Conservation (phyloP, 2,888 invertebrate species). For the Rhorus exstirpatorius region DNA sequence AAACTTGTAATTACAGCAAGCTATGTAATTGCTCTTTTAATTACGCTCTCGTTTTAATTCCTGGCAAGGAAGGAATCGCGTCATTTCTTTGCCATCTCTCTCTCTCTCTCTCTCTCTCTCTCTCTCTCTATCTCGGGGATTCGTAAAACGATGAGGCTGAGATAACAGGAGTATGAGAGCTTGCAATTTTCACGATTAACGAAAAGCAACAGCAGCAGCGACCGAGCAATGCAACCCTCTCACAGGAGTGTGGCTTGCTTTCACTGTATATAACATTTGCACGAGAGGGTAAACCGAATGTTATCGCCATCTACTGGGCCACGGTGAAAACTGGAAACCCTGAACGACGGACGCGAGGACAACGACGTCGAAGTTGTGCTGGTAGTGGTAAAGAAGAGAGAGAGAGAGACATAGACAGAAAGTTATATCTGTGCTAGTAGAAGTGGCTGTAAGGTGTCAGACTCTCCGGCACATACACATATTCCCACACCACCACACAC, state of each 20-base stretch:
- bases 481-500: conserved; percentile 23
- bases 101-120: conserved; percentile 17
- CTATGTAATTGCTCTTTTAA: conserved; percentile 68
- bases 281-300: conserved; percentile 71
- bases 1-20: conserved; percentile 53
- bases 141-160: conserved; percentile 43
- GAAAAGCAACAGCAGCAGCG: conserved; percentile 56
- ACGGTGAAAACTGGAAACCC: conserved; percentile 75
- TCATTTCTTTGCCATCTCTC: conserved; percentile 37
- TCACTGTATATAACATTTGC: neutral
- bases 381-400: conserved; percentile 41
- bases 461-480: too few species aligned
- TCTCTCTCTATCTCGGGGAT: conserved; percentile 25
- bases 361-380: conserved; percentile 30
- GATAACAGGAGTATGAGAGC: conserved; percentile 26
- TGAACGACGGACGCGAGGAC: conserved; percentile 64
- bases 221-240: conserved; percentile 32
- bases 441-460: conserved; percentile 26
- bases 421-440: neutral
- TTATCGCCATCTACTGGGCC: conserved; percentile 78
- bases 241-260: conserved; percentile 7
- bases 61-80: conserved; percentile 52
- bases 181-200: conserved; percentile 64
- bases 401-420: neutral
- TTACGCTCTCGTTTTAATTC: conserved; percentile 64